Percentiles rank a stretch among this genome's conserved stretches.
phyloP scores from a whole-genome alignment of 2,113 vertebrate species.

The Fregetta grallaria region DNA sequence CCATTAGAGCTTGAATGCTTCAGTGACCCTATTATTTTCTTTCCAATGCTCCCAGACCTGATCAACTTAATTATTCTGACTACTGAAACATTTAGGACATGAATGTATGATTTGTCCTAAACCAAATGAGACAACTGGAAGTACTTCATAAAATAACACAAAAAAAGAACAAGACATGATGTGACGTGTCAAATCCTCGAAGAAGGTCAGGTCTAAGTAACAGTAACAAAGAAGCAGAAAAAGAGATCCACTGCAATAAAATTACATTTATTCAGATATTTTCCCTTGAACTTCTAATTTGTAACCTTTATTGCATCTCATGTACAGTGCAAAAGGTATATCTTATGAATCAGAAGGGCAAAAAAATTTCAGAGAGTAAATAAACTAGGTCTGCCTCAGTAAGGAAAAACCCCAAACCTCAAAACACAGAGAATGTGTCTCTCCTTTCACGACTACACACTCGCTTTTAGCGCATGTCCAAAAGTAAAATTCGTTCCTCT shows the following conservation, averaged over 20 bases:
- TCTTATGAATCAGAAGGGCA: background rate
- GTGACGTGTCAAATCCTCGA: slow-evolving; percentile 8
- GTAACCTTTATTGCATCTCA: background rate
- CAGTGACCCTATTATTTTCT: slow-evolving; percentile 77
- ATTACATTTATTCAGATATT: background rate
- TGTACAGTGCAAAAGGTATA: background rate
- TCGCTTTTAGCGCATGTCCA: background rate
- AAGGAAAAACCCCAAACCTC: background rate
- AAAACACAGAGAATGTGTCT: background rate
- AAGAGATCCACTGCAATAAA: background rate
- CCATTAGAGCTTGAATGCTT: slow-evolving; percentile 74
- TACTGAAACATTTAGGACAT: slow-evolving; percentile 74
- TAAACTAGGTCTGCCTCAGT: background rate
- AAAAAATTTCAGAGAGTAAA: slow-evolving; percentile 9
- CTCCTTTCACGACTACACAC: background rate
- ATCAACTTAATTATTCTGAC: slow-evolving; percentile 81
- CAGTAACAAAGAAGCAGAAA: background rate
- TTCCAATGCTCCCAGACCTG: slow-evolving; percentile 70
- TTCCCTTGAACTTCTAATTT: background rate
- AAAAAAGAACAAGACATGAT: slow-evolving; percentile 14
- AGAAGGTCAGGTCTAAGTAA: slow-evolving; percentile 21
- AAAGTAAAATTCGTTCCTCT: background rate
- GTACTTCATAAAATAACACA: slow-evolving; percentile 38
- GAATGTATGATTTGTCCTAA: slow-evolving; percentile 72
- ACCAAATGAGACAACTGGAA: slow-evolving; percentile 67